Evolutionary conservation across 2,888 invertebrate genomes (phyloP), one percentile per base, ranked within the genome.

Genomic region (Scaptomyza polygonia): DNA sequence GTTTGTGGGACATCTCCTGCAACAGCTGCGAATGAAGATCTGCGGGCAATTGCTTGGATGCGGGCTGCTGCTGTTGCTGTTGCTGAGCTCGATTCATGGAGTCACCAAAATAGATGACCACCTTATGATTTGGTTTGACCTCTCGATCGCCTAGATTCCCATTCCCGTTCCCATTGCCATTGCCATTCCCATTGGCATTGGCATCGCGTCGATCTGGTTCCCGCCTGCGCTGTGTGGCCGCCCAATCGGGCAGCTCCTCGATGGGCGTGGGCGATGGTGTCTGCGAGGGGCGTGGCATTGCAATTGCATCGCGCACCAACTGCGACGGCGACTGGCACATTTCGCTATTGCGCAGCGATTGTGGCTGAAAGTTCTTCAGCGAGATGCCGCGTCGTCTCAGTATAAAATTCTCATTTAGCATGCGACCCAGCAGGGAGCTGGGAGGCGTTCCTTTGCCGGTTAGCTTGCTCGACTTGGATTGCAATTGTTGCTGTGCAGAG

Each of bases 71-170:
- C 27, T 61, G 63, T 12, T 14, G 67, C 45, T 58, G 80, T 27
- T 45, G 47, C 48, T 66, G 66, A 39, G 69, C 65, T 55, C 82
- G 82, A 58, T 89, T 88, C 36, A 94, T 93, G 3, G 94, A 94
- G 86, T 95, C 95, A 32, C 95, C 95, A 75, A 95, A 95, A 89
- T 95, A 95, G 79, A 95, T 95, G 48, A 95, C 94, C n/a, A 95
- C 95, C 92, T 94, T 95, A 86, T 95, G 95, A 77, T 90, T 90
- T 58, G 89, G 82, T 56, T 88, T 90, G 59, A 77, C 73, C 75
- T 69, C 70, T 55, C 58, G 64, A 79, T 78, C 70, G 44, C 58
- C 47, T 39, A 59, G 74, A 68, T 72, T 66, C 62, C 42, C 70
- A 44, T 57, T 75, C 21, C 40, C 67, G 53, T 66, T 59, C 3